Conservation (phyloP, 1,140 invertebrate species). For the Drosophila quadrilineata region DNA sequence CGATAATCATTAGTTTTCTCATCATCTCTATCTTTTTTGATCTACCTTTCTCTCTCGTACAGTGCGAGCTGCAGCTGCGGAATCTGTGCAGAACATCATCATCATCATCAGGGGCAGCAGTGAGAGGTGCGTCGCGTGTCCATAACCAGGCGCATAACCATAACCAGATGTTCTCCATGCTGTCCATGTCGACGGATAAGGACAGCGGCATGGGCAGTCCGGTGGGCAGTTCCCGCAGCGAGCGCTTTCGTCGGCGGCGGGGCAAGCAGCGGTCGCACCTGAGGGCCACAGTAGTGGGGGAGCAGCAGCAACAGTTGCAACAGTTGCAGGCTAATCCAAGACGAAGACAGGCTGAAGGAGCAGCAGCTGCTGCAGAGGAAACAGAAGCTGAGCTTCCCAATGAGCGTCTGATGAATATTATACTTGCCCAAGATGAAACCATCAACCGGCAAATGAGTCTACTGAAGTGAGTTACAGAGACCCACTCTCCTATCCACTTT, state of each 20-base stretch:
- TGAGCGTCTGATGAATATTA: constrained; percentile 88
- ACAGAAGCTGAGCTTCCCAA: constrained; percentile 72
- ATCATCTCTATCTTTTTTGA: background rate
- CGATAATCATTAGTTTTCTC: background rate
- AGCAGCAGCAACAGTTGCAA: constrained; percentile 16
- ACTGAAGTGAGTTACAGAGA: constrained; percentile 82
- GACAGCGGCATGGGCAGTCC: constrained; percentile 80
- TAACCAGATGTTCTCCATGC: constrained; percentile 35
- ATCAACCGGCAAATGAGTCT: constrained; percentile 88
- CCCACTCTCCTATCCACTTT: background rate
- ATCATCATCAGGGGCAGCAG: constrained; percentile 5
- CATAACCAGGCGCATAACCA: constrained; percentile 21
- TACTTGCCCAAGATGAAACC: constrained; percentile 91
- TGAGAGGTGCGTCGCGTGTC: too few relatives aligned
- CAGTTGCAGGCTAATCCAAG: constrained; percentile 42
- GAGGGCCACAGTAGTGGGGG: constrained; percentile 3
- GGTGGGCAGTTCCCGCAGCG: constrained; percentile 68
- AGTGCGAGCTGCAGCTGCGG: constrained; percentile 65
- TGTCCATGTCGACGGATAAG: constrained; percentile 69
- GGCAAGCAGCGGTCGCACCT: constrained; percentile 46
- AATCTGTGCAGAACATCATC: constrained; percentile 38
- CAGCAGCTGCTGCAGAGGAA: constrained; percentile 12
- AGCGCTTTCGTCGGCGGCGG: constrained; percentile 61
- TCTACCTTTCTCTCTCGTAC: background rate
- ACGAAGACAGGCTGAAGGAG: constrained; percentile 3